Evolutionary conservation across 2,113 vertebrate genomes (phyloP).

Genomic region (Gasterosteus nipponicus): DNA sequence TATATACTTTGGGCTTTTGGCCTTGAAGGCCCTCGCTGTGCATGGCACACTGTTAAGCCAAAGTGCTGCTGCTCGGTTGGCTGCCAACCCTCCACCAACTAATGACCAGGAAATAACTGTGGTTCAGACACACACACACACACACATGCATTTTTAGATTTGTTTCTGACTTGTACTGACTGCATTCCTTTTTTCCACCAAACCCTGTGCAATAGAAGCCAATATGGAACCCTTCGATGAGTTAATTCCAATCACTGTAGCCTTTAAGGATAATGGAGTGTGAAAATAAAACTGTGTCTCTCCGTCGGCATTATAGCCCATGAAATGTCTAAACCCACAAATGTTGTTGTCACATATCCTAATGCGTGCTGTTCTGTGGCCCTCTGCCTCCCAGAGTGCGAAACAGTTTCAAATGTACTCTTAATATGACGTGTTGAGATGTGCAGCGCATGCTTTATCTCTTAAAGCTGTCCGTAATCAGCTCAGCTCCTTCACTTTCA

Average conservation of each 20-base stretch:
- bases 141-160: conserved; percentile 25
- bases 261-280: conserved; percentile 9
- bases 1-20: conserved; percentile 50
- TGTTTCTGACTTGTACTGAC: conserved; percentile 40
- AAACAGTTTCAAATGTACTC: neutral
- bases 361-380: neutral
- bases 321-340: conserved; percentile 35
- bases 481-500: conserved; percentile 35
- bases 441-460: neutral
- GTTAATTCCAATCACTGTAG: conserved; percentile 19
- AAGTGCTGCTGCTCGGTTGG: conserved; percentile 45
- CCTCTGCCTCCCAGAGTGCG: neutral
- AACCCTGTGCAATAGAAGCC: conserved; percentile 24
- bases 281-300: conserved; percentile 6
- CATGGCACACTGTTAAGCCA: conserved; percentile 39
- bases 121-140: conserved; percentile 59
- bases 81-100: conserved; percentile 65
- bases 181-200: conserved; percentile 34
- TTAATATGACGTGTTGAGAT: conserved; percentile 16
- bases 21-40: conserved; percentile 25
- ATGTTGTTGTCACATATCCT: conserved; percentile 11
- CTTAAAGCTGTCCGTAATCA: conserved; percentile 26
- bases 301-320: conserved; percentile 8
- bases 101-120: conserved; percentile 81
- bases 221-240: conserved; percentile 19